Base-by-base conservation (phyloP, 1,140 invertebrate genomes). In the Drosophila lacertosa region DNA sequence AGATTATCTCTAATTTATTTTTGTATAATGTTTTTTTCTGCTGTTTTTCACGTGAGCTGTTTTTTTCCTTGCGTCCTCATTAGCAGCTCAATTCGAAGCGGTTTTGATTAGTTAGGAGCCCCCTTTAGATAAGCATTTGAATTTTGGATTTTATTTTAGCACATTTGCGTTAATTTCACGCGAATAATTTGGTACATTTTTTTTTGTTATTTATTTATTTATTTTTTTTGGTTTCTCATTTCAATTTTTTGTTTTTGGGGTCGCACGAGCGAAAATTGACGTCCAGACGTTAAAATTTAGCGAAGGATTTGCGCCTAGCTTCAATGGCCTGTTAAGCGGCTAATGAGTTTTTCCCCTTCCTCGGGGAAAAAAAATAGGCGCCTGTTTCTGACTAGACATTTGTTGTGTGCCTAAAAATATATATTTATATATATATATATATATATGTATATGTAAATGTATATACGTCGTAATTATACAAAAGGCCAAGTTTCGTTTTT, bases 101-200 rank as follows among this genome's bases (percentile, higher is more conserved):
- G 10, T 33, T 57, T 50, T 65, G 16, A 71, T 69, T 55, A 65
- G 51, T 47, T 47, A 16, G 58, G 11, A 24, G 24, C 26, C 1
- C 11, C n/a, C 53, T 22, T 32, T 3, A 9, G 16, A 55, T 64
- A 22, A 47, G 42, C 51, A 18, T 20, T 18, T 24, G 54, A 48
- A 29, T 60, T 62, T 44, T 13, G 16, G 26, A 29, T 37, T 37
- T 47, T 69, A 45, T 37, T 47, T 69, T 69, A 69, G 37, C 62
- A 32, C 22, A n/a, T 70, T 18, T 16, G 16, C 45, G 62, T 65
- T 70, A 70, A 70, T 70, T 57, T 70, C 22, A 57, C 22, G 51
- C 42, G 50, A 60, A 51, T 51, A 26, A 35, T 51, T 44, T 40
- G 22, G 13, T 39, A 37, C 47, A 68, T 40, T 51, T 67, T 50